Percentiles rank a stretch among this genome's conserved stretches.
phyloP scores from a whole-genome alignment of 2,888 invertebrate species.

The Drosophila cognata region DNA sequence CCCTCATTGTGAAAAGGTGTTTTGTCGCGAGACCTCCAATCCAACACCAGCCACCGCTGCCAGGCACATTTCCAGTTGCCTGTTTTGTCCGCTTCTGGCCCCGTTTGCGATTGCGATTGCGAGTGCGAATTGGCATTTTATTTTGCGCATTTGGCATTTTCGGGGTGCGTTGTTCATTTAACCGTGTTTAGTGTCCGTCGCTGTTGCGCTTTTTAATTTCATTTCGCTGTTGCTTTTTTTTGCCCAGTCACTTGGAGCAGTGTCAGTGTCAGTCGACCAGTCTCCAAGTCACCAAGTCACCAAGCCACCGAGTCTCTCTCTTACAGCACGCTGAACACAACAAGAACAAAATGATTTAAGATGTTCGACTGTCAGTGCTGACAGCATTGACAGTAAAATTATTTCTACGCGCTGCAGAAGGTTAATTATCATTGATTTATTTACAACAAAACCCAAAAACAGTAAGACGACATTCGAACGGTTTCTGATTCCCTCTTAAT shows the following conservation, averaged over 20 bases:
- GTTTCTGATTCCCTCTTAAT: conserved; percentile 1
- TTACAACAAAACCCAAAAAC: conserved; percentile 57
- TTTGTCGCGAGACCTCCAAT: conserved; percentile 60
- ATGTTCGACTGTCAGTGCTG: conserved; percentile 77
- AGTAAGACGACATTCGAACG: conserved; percentile 20
- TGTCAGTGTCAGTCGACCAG: conserved; percentile 31
- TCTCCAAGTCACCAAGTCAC: background rate
- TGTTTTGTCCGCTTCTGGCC: background rate
- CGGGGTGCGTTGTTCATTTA: conserved; percentile 74
- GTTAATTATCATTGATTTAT: conserved; percentile 80
- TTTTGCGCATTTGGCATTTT: conserved; percentile 77
- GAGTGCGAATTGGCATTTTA: conserved; percentile 79
- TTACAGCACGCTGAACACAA: conserved; percentile 4
- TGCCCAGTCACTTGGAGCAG: conserved; percentile 14
- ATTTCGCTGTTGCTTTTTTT: conserved; percentile 36
- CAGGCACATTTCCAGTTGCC: conserved; percentile 12
- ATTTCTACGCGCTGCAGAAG: conserved; percentile 75
- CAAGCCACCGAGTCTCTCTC: background rate
- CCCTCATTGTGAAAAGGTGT: conserved; percentile 59
- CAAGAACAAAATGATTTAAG: conserved; percentile 76
- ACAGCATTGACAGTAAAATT: conserved; percentile 80
- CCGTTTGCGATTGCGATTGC: background rate
- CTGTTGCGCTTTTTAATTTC: conserved; percentile 75
- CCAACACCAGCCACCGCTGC: conserved; percentile 7
- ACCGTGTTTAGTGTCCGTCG: conserved; percentile 70